Evolutionary conservation across 2,797 vertebrate species (phyloP), one percentile per base, ranked within the genome.

Genomic region (Acomys russatus): DNA sequence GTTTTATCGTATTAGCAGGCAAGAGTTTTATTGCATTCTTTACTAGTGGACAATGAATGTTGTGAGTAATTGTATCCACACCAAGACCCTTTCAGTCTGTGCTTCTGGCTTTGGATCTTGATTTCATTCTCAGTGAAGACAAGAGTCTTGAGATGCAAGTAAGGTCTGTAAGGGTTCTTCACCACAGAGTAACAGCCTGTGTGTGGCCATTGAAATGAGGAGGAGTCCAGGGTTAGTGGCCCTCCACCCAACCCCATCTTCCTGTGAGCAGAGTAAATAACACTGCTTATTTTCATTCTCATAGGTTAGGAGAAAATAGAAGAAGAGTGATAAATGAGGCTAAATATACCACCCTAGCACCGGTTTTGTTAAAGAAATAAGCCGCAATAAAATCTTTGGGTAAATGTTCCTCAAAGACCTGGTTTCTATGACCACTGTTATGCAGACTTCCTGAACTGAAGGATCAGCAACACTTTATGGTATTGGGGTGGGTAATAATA

Each of bases 321-420:
- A 96, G 86, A 77, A 93, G 64, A 59, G 4, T 59, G 61, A 79
- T 74, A 87, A 49, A 35, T 73, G 73, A 73, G 51, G 63, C 30
- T 38, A 71, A 78, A 33, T 71, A 14, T 71, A 35, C 85, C 74
- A 85, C 78, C 63, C 70, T 38, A 82, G 79, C 18, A 15, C 49
- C 95, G 28, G 51, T 79, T 96, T 92, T 51, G 14, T 88, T 92
- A 80, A 80, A 61, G 59, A 90, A 92, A 95, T 70, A 91, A 74
- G 64, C 28, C 44, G 61, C n/a, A 88, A 64, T 49, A 73, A 85
- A 68, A 73, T 89, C 79, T 94, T 86, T 35, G 64, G 71, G 44
- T 61, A 76, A 95, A 93, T 44, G 44, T 61, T 88, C n/a, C 49
- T 73, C 30, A 56, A 96, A 91, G 4, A 1, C 28, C 59, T 49